Base-by-base conservation (phyloP, 2,888 invertebrate genomes). In the Rotaria magnacalcarata region DNA sequence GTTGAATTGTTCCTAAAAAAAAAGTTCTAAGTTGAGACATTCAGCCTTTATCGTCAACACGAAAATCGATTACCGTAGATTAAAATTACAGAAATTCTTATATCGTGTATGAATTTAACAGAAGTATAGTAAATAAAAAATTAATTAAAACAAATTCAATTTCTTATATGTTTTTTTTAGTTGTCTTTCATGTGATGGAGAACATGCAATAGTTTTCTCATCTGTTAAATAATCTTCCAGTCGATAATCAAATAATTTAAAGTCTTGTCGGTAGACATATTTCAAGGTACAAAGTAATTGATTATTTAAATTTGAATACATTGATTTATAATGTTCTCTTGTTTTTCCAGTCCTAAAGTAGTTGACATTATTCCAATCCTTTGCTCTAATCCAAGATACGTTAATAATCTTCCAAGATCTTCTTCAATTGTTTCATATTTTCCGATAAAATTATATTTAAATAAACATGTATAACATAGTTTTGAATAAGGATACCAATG, bases 391-490 rank as follows among this genome's bases (percentile, higher is more conserved):
- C 80, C 47, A 2, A 80, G 19, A 8, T n/a, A n/a, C n/a, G 8
- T 0, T 3, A 47, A n/a, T 24, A 80, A 80, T n/a, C 24, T 7
- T n/a, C 93, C 92, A 0, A 95, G 93, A 90, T 96, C 97, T 89
- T 94, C 94, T 58, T 94, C 92, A 14, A 96, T 91, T 0, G 94
- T 95, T 90, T 96, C 96, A 91, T 96, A 96, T 92, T 95, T 95
- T 89, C 96, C 96, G 88, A 96, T 93, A 89, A 96, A 94, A 89
- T 95, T 95, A 90, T 96, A 97, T 89, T 94, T 94, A 88, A 97
- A 93, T 52, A 93, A 92, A 90, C 97, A 97, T 0, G 96, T 96
- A 89, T 94, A 94, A 90, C 97, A 97, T 84, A 97, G 91, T 86
- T 94, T 93, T 87, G 93, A 92, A 88, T 95, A 94, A 0, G 95